Evolutionary conservation across 1,140 invertebrate genomes (phyloP), one percentile per base, ranked within the genome.

Genomic region (Archegozetes longisetosus): DNA sequence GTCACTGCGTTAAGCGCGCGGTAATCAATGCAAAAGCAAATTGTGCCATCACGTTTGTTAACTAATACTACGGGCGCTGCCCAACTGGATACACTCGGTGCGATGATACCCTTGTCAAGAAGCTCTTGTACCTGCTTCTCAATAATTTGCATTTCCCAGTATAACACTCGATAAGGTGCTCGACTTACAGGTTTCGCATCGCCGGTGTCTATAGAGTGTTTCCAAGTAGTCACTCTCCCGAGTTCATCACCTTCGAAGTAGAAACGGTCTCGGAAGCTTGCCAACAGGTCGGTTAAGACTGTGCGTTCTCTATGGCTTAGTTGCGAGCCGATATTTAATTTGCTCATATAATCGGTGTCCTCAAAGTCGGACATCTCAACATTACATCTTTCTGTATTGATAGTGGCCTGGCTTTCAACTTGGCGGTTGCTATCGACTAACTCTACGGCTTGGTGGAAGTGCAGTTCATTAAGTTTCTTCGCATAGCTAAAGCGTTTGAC

Each of bases 11-110:
- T 79, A n/a, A 79, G 55, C 20, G 55, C 28, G 20, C 75, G 49
- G 63, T 70, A 79, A 64, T 79, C 75, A 0, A 77, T 61, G 62
- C 69, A 74, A 61, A 76, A 61, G 59, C 72, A 63, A 26, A 67
- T 47, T 48, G 68, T 58, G 49, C 73, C 68, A 69, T 78, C 67
- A 54, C 72, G 73, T 62, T 80, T 80, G 52, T 61, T 61, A 0
- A 71, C 70, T 23, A 77, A 58, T 0, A 78, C 62, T 0, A 74
- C 66, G 0, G 75, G 74, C 46, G 71, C 71, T 2, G 72, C 65
- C 65, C 71, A 78, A 2, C 71, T 67, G 20, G 69, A 71, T 0
- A 64, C 24, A 14, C 46, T 54, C 25, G 32, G 17, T n/a, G 28
- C 17, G 28, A 62, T 13, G 29, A 63, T 26, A 3, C 52, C 52